Conservation (phyloP, 2,113 vertebrate genomes). For the Hypocryptadius cinnamomeus region DNA sequence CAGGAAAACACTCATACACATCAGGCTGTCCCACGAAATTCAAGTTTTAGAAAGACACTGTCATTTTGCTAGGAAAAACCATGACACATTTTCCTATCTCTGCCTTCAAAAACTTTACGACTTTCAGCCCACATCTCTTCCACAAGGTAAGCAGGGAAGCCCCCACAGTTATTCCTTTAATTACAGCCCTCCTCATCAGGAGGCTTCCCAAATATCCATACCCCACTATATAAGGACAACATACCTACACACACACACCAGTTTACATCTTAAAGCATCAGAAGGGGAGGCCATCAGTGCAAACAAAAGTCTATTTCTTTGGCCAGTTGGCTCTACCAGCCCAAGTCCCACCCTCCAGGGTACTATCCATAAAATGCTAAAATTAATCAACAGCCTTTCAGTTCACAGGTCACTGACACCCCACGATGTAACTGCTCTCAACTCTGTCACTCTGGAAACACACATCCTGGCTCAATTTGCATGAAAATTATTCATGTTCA, state of each 20-base stretch:
- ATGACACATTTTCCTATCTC: not conserved
- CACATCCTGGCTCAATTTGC: not conserved
- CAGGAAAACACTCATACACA: not conserved
- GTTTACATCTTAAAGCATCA: not conserved
- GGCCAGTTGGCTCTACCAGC: not conserved
- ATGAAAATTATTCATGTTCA: conserved; percentile 24
- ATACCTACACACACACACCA: not conserved
- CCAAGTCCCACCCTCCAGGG: not conserved
- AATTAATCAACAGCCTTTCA: not conserved
- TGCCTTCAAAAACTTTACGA: not conserved
- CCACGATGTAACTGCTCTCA: not conserved
- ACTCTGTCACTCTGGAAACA: not conserved
- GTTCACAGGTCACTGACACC: not conserved
- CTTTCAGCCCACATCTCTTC: not conserved
- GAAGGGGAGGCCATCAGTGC: not conserved
- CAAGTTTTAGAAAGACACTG: not conserved
- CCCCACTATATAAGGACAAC: not conserved
- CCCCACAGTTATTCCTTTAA: not conserved
- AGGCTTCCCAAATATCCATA: not conserved
- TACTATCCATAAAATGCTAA: not conserved
- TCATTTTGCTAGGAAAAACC: not conserved
- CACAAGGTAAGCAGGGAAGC: not conserved
- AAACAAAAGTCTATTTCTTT: not conserved
- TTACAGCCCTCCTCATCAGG: not conserved
- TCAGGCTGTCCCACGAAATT: not conserved